These are phyloP conservation scores for Gavialis gangeticus DNA, from an alignment of 2,113 vertebrate species.

Conservation along the genomic window DNA sequence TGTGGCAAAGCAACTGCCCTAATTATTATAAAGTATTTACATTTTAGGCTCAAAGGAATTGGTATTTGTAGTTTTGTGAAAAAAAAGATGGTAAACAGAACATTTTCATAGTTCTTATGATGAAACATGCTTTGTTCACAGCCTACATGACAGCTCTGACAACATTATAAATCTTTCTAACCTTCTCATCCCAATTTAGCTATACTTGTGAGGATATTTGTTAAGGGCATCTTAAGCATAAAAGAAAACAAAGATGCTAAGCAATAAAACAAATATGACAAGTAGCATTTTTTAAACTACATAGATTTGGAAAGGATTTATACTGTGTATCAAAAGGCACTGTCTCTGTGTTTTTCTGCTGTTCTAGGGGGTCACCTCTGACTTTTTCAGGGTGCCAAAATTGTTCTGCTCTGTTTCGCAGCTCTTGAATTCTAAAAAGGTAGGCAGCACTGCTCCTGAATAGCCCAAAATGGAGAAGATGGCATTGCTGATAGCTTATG, in stretches of 20 bases:
- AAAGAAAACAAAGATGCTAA: constrained; percentile 44
- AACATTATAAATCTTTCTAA: constrained; percentile 54
- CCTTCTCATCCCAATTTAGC: constrained; percentile 40
- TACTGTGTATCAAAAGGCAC: background rate
- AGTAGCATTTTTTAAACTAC: constrained; percentile 23
- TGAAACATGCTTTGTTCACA: constrained; percentile 27
- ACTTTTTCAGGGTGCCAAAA: background rate
- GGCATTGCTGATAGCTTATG: background rate
- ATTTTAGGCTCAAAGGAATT: background rate
- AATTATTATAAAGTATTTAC: background rate
- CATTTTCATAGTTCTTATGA: background rate
- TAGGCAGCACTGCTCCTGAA: background rate
- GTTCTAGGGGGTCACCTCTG: background rate
- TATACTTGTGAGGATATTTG: constrained; percentile 4
- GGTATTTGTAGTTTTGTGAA: background rate
- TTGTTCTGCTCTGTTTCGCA: background rate
- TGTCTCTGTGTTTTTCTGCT: background rate
- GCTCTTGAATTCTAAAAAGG: background rate
- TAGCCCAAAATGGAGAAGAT: background rate
- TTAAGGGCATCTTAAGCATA: constrained; percentile 32
- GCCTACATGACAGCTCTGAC: constrained; percentile 15
- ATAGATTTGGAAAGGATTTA: constrained; percentile 27
- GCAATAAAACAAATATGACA: constrained; percentile 43
- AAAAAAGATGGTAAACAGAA: background rate
- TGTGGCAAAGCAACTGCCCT: background rate